Conservation (phyloP, 2,113 vertebrate species). For the Ciconia boyciana region DNA sequence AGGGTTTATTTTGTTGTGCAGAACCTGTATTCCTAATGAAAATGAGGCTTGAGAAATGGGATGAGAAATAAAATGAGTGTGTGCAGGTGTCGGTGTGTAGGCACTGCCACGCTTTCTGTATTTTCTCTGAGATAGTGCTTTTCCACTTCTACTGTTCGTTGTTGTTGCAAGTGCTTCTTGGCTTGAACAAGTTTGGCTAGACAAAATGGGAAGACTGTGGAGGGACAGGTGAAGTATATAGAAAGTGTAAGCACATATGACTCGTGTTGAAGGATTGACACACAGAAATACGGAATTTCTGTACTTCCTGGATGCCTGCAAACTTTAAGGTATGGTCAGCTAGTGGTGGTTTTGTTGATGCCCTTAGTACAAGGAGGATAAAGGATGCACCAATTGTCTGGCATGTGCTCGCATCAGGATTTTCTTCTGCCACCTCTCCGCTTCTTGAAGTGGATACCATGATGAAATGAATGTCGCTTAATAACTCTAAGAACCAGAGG, state of each 20-base stretch:
- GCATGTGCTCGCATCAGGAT: not conserved
- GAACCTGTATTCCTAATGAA: not conserved
- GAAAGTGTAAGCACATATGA: fast-evolving
- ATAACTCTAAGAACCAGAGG: not conserved
- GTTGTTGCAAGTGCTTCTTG: not conserved
- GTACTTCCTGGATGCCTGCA: not conserved
- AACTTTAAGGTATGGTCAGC: not conserved
- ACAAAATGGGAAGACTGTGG: not conserved
- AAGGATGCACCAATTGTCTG: not conserved
- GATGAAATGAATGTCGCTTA: not conserved
- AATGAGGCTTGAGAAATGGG: not conserved
- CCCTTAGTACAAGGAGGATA: not conserved
- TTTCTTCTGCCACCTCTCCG: not conserved
- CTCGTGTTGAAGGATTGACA: not conserved
- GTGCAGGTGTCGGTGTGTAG: fast-evolving
- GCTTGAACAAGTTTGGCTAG: not conserved
- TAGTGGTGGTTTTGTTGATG: not conserved
- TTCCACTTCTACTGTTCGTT: not conserved
- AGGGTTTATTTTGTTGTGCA: not conserved
- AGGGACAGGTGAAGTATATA: not conserved
- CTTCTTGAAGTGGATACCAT: not conserved
- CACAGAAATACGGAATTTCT: not conserved
- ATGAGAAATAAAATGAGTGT: not conserved
- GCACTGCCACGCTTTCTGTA: not conserved
- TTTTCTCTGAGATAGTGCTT: not conserved